phyloP scores from a whole-genome alignment of 2,113 vertebrate species.

The Euleptes europaea region DNA sequence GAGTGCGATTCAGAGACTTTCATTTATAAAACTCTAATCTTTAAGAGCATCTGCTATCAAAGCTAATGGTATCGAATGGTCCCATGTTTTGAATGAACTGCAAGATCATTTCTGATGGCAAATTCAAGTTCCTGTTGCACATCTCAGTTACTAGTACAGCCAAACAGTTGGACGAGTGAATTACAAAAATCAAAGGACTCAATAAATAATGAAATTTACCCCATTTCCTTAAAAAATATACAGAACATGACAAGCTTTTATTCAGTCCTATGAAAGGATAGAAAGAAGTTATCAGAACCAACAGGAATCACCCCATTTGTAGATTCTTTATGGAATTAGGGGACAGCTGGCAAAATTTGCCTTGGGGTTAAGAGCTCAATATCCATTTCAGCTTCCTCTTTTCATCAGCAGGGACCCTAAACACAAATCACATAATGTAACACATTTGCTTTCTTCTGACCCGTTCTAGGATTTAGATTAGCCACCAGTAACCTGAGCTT shows the following conservation, averaged over 20 bases:
- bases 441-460: constrained; percentile 59
- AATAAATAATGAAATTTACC: constrained; percentile 28
- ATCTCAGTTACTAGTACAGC: constrained; percentile 45
- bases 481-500: constrained; percentile 57
- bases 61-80: constrained; percentile 14
- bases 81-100: constrained; percentile 39
- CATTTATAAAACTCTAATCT: background rate
- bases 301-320: constrained; percentile 41
- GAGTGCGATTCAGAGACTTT: background rate
- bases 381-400: constrained; percentile 38
- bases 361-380: constrained; percentile 47
- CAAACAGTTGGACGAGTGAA: constrained; percentile 59
- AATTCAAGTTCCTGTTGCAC: constrained; percentile 20
- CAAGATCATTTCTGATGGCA: constrained; percentile 39
- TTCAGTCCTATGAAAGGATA: constrained; percentile 40
- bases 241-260: constrained; percentile 35
- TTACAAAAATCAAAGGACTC: constrained; percentile 32
- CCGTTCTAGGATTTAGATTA: constrained; percentile 60
- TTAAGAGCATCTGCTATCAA: background rate
- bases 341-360: constrained; percentile 60
- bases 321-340: constrained; percentile 51
- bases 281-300: constrained; percentile 37
- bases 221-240: constrained; percentile 27
- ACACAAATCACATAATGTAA: constrained; percentile 60
- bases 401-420: constrained; percentile 50